Evolutionary conservation across 1,140 invertebrate genomes (phyloP).

Genomic region (Pectinophora gossypiella): DNA sequence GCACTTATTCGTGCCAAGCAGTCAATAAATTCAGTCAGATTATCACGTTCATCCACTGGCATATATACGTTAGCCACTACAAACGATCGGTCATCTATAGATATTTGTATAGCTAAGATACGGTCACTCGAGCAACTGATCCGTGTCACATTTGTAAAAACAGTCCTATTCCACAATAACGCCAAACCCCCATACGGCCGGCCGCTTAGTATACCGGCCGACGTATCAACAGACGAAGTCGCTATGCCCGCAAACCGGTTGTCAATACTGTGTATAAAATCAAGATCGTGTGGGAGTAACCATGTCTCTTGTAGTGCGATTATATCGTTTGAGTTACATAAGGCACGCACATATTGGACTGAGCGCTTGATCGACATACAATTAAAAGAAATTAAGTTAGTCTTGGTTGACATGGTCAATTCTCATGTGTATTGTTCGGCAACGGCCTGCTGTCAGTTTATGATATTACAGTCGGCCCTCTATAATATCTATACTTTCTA

Average conservation of each 20-base stretch:
- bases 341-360: not conserved
- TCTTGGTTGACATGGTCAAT: not conserved
- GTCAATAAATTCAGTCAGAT: not conserved
- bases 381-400: not conserved
- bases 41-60: not conserved
- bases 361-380: not conserved
- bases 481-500: not conserved
- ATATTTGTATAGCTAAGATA: not conserved
- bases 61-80: not conserved
- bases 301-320: not conserved
- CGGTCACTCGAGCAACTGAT: not conserved
- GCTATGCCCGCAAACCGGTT: not conserved
- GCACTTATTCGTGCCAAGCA: not conserved
- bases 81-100: not conserved
- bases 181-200: constrained; percentile 1
- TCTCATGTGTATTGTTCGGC: not conserved
- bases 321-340: not conserved
- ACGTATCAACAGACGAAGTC: not conserved
- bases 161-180: not conserved
- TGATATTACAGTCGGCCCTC: too few species aligned
- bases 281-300: not conserved
- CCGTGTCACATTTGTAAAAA: not conserved
- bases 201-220: not conserved
- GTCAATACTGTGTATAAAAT: not conserved
- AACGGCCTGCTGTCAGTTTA: too few species aligned